Percentiles rank a stretch among this genome's conserved stretches.
phyloP scores from a whole-genome alignment of 2,113 vertebrate genomes.

The Microcebus lehilahytsara region DNA sequence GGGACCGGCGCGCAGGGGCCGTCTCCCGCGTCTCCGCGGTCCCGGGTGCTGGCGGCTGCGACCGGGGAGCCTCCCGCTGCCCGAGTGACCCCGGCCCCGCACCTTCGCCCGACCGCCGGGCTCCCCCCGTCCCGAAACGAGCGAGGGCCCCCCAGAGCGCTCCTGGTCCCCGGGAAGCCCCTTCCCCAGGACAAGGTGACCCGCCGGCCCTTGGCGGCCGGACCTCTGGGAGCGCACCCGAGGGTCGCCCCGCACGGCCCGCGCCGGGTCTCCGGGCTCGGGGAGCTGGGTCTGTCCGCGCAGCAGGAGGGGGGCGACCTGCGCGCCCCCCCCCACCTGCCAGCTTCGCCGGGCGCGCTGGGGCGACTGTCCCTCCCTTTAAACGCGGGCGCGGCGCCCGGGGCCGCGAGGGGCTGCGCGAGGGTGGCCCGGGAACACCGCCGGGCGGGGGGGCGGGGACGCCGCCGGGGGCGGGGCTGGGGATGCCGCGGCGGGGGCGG shows the following conservation, averaged over 20 bases:
- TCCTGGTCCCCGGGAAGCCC: neutral
- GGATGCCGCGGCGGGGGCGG: neutral
- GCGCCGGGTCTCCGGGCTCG: neutral
- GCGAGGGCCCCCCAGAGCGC: neutral
- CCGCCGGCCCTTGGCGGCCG: neutral
- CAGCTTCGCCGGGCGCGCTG: neutral
- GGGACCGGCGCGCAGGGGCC: neutral
- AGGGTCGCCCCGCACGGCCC: neutral
- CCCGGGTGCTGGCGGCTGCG: no score
- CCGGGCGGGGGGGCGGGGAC: neutral
- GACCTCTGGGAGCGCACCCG: neutral
- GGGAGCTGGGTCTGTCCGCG: neutral
- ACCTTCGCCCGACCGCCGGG: neutral
- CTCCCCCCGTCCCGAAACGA: neutral
- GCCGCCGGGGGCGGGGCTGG: conserved; percentile 47
- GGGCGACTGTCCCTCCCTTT: neutral
- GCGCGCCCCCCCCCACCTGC: neutral
- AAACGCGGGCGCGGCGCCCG: neutral
- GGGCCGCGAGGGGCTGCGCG: neutral
- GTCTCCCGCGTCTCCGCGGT: neutral
- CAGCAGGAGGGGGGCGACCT: neutral
- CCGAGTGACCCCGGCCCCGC: neutral
- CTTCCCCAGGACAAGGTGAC: no score
- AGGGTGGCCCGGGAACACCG: neutral
- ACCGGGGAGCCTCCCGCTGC: neutral